A percentile compares a stretch with the other conserved stretches of the same genome.
Evolutionary conservation across 2,888 invertebrate genomes (phyloP).

Genomic region (Chelonus formosanus): DNA sequence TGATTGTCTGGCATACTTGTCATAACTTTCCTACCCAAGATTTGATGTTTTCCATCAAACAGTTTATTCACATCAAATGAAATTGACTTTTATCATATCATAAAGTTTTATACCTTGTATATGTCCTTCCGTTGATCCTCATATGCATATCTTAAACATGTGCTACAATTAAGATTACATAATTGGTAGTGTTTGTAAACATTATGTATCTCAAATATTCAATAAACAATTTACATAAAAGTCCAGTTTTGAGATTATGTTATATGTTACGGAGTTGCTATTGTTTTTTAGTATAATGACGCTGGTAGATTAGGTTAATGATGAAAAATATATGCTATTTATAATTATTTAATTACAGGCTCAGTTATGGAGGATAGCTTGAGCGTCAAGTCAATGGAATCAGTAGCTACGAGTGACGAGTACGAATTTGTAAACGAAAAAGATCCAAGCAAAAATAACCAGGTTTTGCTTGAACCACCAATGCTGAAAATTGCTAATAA

Average conservation of each 20-base stretch:
- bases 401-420: constrained; percentile 75
- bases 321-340: too few species aligned
- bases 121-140: constrained; percentile 4
- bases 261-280: not conserved
- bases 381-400: constrained; percentile 75
- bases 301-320: too few species aligned
- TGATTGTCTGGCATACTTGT: too few species aligned
- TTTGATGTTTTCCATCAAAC: not conserved
- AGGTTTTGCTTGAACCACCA: constrained; percentile 64
- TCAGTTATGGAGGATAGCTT: constrained; percentile 73
- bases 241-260: not conserved
- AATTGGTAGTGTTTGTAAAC: constrained; percentile 31
- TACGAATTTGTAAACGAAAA: constrained; percentile 74
- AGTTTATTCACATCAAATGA: not conserved
- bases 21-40: not conserved
- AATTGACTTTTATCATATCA: not conserved
- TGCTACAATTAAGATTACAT: constrained; percentile 15
- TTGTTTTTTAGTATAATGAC: too few species aligned
- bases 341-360: constrained; percentile 13
- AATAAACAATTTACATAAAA: not conserved
- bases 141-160: constrained; percentile 15
- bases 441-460: constrained; percentile 59
- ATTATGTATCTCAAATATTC: constrained; percentile 17
- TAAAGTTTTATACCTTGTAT: not conserved
- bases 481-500: constrained; percentile 72